Percentiles rank a stretch among this genome's conserved stretches.
Conservation (phyloP, 2,113 vertebrate species). For the Microtus montanus region DNA sequence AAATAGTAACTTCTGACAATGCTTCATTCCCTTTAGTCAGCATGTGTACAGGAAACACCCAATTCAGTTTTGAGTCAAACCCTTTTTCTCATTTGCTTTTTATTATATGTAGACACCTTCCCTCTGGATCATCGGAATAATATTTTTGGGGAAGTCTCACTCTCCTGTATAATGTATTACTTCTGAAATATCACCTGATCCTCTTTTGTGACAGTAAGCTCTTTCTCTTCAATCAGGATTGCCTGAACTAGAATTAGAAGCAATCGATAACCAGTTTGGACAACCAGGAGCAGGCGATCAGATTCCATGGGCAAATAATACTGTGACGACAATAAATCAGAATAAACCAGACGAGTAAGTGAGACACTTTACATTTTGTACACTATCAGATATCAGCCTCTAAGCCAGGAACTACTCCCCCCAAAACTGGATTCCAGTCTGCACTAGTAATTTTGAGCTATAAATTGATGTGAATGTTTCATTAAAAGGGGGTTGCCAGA, state of each 20-base stretch:
- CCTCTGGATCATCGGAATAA: not conserved
- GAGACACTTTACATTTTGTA: not conserved
- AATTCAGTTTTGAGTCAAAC: conserved; percentile 34
- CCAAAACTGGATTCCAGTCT: conserved; percentile 20
- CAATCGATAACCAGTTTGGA: conserved; percentile 84
- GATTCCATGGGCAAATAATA: conserved; percentile 83
- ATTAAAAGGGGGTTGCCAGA: not conserved
- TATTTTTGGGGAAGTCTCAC: conserved; percentile 40
- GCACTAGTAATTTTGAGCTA: conserved; percentile 24
- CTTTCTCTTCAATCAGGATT: conserved; percentile 79
- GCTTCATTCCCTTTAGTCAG: not conserved
- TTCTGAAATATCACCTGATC: conserved; percentile 40
- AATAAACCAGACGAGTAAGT: conserved; percentile 87
- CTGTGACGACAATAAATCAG: conserved; percentile 81
- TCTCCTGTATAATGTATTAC: not conserved
- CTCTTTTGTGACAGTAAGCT: conserved; percentile 15
- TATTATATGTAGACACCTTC: not conserved
- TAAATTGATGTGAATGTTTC: conserved; percentile 14
- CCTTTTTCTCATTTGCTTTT: conserved; percentile 23
- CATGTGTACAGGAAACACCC: not conserved
- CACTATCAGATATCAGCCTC: conserved; percentile 28
- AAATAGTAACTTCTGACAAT: conserved; percentile 29
- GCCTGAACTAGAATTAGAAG: conserved; percentile 85
- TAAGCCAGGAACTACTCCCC: conserved; percentile 40
- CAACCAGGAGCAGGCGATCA: conserved; percentile 83